A percentile compares a stretch with the other conserved stretches of the same genome.
phyloP scores from a whole-genome alignment of 1,140 invertebrate species.

The Oncopodura yosiiana region DNA sequence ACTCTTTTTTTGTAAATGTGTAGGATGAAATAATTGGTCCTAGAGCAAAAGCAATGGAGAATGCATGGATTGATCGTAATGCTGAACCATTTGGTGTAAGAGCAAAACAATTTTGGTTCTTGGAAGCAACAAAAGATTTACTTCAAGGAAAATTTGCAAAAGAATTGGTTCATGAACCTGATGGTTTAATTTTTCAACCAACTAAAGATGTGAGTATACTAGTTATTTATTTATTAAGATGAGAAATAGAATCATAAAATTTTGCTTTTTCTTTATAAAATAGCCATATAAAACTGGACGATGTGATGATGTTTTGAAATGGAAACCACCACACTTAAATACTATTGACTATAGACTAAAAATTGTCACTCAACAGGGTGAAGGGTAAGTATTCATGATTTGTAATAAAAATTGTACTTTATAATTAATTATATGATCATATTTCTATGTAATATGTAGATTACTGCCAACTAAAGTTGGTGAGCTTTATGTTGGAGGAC shows the following conservation, averaged over 20 bases:
- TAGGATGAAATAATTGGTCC: constrained; percentile 56
- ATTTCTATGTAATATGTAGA: constrained; percentile 44
- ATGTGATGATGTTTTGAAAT: constrained; percentile 82
- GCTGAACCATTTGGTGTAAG: constrained; percentile 79
- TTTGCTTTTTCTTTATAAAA: constrained; percentile 40
- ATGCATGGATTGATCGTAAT: constrained; percentile 61
- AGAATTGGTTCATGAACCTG: constrained; percentile 82
- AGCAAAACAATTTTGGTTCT: constrained; percentile 79
- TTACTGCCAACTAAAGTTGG: constrained; percentile 64
- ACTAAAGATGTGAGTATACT: constrained; percentile 53
- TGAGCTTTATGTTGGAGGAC: constrained; percentile 66
- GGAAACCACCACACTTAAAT: constrained; percentile 90
- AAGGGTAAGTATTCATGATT: constrained; percentile 51
- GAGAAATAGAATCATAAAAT: constrained; percentile 12
- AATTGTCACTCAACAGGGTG: constrained; percentile 59
- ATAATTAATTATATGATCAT: constrained; percentile 1
- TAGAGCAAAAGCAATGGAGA: constrained; percentile 60
- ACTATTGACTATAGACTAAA: constrained; percentile 91
- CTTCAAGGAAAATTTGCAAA: constrained; percentile 60
- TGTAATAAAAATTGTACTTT: constrained; percentile 16
- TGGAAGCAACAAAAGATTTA: constrained; percentile 45
- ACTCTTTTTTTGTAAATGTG: constrained; percentile 13
- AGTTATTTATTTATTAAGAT: neutral
- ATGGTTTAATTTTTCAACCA: constrained; percentile 97
- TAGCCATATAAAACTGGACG: constrained; percentile 73